Percentiles rank a stretch among this genome's conserved stretches.
phyloP scores from a whole-genome alignment of 2,113 vertebrate species.

The Okapia johnstoni region DNA sequence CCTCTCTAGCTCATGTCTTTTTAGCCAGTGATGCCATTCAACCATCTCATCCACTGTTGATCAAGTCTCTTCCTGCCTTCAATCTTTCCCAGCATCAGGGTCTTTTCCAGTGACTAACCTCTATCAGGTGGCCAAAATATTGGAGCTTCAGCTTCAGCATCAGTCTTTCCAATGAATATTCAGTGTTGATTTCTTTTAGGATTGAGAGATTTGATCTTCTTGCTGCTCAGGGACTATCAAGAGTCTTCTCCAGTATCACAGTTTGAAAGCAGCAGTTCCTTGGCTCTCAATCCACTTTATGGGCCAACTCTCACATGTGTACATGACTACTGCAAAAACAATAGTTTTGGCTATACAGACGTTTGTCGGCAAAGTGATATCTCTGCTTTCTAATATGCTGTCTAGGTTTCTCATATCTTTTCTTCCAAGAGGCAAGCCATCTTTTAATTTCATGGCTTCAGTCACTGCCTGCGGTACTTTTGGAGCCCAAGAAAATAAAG shows the following conservation, averaged over 20 bases:
- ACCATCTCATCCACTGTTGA: not conserved
- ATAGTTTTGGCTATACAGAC: not conserved
- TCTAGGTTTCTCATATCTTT: not conserved
- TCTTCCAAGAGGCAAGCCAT: not conserved
- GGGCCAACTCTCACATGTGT: not conserved
- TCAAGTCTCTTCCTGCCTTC: not conserved
- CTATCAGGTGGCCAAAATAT: not conserved
- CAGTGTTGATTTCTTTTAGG: not conserved
- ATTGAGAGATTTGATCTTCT: not conserved
- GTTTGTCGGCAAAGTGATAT: not conserved
- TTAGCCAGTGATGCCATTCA: not conserved
- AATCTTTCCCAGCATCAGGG: not conserved
- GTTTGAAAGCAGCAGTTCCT: not conserved
- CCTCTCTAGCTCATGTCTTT: not conserved
- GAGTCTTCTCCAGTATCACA: not conserved
- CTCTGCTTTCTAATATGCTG: not conserved
- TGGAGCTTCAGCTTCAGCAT: not conserved
- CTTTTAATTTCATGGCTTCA: not conserved
- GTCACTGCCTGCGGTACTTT: not conserved
- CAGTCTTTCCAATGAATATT: not conserved
- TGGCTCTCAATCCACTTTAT: not conserved
- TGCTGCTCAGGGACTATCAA: not conserved
- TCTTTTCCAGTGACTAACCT: not conserved
- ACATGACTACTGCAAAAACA: not conserved
- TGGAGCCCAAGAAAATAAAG: not conserved